These are phyloP conservation scores for Coenonympha glycerion DNA, from an alignment of 2,888 invertebrate species.

Conservation along the genomic window DNA sequence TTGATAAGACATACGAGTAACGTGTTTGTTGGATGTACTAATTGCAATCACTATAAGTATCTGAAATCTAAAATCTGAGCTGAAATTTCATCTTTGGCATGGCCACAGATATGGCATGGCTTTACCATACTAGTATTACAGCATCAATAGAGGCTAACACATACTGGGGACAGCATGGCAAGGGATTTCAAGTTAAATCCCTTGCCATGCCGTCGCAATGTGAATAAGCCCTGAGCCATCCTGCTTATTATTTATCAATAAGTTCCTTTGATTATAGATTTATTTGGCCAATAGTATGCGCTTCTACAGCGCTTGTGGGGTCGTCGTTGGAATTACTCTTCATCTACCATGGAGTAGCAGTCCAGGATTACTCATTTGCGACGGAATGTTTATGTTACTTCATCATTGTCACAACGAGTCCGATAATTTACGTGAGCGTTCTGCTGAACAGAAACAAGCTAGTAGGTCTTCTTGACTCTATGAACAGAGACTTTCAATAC, in stretches of 20 bases:
- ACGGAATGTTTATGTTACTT: constrained; percentile 53
- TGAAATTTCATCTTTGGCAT: too few species aligned
- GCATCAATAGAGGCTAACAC: too few species aligned
- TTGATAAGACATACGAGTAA: too few species aligned
- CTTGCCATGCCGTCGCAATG: background rate
- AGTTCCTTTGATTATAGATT: constrained; percentile 36
- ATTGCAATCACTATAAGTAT: too few species aligned
- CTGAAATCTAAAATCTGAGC: too few species aligned
- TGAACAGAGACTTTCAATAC: constrained; percentile 45
- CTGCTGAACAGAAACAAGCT: constrained; percentile 36
- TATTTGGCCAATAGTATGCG: constrained; percentile 38
- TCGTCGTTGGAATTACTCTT: constrained; percentile 36
- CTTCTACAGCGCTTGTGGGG: constrained; percentile 29
- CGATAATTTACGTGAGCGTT: constrained; percentile 36
- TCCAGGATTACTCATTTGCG: constrained; percentile 44
- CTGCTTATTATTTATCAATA: background rate
- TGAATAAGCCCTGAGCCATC: background rate
- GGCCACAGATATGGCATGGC: too few species aligned
- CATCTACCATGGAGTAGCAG: constrained; percentile 36
- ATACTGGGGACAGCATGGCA: too few species aligned
- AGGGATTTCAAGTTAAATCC: too few species aligned
- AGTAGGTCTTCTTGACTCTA: constrained; percentile 36
- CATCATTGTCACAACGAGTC: constrained; percentile 39
- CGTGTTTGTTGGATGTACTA: too few species aligned
- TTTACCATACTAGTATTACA: too few species aligned